phyloP scores from a whole-genome alignment of 2,113 vertebrate genomes.

The Lasiurus borealis region DNA sequence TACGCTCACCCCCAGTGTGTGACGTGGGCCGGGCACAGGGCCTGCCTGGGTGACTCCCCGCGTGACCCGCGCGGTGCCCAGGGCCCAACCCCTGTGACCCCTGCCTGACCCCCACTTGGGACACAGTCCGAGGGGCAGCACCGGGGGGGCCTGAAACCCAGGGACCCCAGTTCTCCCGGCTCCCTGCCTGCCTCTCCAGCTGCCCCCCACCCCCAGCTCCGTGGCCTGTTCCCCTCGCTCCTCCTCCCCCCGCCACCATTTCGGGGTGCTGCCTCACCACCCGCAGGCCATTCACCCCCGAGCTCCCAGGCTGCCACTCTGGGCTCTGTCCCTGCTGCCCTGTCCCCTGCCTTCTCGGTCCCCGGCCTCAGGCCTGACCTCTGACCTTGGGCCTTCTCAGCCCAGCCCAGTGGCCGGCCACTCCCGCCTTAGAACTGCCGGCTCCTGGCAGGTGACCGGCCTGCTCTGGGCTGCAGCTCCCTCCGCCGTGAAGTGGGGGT shows the following conservation, averaged over 20 bases:
- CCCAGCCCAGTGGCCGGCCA: background rate
- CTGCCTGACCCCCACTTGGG: background rate
- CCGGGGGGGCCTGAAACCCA: rapidly evolving
- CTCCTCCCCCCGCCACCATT: background rate
- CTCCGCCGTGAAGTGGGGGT: background rate
- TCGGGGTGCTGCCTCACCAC: background rate
- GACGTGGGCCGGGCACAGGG: conserved; percentile 60
- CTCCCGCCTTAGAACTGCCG: background rate
- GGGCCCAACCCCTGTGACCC: background rate
- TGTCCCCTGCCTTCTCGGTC: background rate
- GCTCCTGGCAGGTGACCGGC: background rate
- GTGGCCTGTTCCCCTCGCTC: background rate
- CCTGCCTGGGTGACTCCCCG: conserved; percentile 61
- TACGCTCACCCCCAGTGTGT: background rate
- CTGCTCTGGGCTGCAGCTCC: background rate
- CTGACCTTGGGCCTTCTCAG: background rate
- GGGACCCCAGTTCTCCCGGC: rapidly evolving
- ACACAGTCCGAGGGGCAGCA: background rate
- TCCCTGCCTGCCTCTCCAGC: background rate
- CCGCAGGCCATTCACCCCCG: rapidly evolving
- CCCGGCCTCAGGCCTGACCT: background rate
- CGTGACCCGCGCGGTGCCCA: conserved; percentile 41
- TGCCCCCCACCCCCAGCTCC: background rate
- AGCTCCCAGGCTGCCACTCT: background rate
- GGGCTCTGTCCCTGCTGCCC: background rate